Evolutionary conservation across 2,888 invertebrate genomes (phyloP).

Genomic region (Boloria selene): DNA sequence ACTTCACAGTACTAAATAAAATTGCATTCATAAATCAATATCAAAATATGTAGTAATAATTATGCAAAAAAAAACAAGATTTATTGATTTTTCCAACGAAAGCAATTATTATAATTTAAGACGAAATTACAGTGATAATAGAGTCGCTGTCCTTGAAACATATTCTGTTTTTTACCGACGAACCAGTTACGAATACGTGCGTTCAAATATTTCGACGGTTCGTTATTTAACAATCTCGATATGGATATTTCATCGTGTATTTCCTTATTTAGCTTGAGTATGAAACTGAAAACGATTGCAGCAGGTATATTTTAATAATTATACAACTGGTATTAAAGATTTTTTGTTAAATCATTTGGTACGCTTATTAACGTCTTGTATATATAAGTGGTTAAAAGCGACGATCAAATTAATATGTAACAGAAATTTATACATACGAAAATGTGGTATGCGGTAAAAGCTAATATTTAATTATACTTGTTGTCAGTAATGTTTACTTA

Average conservation of each 20-base stretch:
- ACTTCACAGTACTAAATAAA: background rate
- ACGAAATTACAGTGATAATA: constrained; percentile 37
- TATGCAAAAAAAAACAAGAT: constrained; percentile 27
- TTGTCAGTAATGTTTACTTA: too few relatives aligned
- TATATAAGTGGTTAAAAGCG: too few relatives aligned
- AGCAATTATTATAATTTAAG: constrained; percentile 39
- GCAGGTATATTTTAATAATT: constrained; percentile 5
- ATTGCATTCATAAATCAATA: constrained; percentile 25
- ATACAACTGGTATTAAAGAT: too few relatives aligned
- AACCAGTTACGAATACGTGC: constrained; percentile 29
- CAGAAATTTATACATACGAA: too few relatives aligned
- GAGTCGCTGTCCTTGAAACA: constrained; percentile 45
- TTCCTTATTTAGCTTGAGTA: constrained; percentile 10
- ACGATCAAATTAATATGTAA: too few relatives aligned
- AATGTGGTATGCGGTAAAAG: too few relatives aligned
- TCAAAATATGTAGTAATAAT: constrained; percentile 16
- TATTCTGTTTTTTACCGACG: constrained; percentile 41
- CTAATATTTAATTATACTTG: too few relatives aligned
- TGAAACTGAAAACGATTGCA: background rate
- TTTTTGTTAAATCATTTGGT: too few relatives aligned
- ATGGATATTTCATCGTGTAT: constrained; percentile 12
- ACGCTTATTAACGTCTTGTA: too few relatives aligned
- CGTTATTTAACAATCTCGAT: constrained; percentile 16
- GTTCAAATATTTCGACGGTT: background rate
- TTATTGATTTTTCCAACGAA: constrained; percentile 34